These are phyloP conservation scores for Dasypogon diadema DNA, from an alignment of 2,888 invertebrate species.

Conservation along the genomic window DNA sequence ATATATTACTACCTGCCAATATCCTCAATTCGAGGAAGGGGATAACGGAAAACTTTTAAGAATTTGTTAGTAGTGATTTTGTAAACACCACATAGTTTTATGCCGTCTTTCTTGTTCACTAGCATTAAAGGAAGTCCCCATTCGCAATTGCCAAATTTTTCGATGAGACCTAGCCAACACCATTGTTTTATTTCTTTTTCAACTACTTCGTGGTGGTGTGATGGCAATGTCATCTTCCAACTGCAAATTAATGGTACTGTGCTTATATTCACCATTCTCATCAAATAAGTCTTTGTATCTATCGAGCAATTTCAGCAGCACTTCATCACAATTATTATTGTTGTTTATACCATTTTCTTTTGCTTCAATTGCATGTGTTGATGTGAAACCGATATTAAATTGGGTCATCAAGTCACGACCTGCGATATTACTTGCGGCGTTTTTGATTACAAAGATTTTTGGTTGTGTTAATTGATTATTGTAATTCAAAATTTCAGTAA, in stretches of 20 bases:
- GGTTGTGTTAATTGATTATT: background rate
- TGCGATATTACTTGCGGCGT: background rate
- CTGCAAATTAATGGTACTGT: background rate
- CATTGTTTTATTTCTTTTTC: too few species aligned
- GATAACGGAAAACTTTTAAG: constrained; percentile 58
- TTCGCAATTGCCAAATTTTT: too few species aligned
- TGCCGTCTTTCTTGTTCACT: too few species aligned
- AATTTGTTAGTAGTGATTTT: constrained; percentile 57
- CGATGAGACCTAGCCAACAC: too few species aligned
- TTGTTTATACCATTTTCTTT: background rate
- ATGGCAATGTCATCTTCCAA: background rate
- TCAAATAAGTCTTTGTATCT: background rate
- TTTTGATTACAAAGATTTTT: background rate
- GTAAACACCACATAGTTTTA: too few species aligned
- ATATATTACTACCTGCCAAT: constrained; percentile 59
- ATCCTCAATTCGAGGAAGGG: constrained; percentile 58
- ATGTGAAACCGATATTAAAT: constrained; percentile 2
- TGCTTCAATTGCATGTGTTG: background rate
- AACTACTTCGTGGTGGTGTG: too few species aligned
- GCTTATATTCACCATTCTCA: background rate
- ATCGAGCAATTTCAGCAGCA: background rate
- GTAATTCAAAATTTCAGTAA: too few species aligned
- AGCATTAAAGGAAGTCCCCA: too few species aligned
- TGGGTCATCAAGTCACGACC: background rate
- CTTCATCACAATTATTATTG: background rate